These are phyloP conservation scores for Magallana ariakensis DNA, from an alignment of 1,140 invertebrate species.

Conservation along the genomic window DNA sequence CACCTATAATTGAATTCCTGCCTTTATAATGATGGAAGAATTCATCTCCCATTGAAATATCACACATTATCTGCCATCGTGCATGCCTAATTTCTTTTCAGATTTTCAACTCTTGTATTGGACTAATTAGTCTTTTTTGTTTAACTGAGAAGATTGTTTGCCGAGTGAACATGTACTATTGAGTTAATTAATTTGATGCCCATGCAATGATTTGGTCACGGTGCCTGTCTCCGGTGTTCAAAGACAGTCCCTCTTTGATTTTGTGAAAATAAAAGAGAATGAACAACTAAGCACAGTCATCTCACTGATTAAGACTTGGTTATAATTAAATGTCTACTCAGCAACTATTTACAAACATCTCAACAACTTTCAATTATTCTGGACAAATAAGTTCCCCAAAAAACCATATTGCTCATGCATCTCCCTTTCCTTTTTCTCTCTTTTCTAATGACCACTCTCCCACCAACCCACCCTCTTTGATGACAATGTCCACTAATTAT, in stretches of 20 bases:
- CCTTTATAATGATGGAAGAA: background rate
- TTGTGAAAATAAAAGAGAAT: too few species aligned
- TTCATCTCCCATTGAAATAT: constrained; percentile 13
- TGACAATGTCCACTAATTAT: background rate
- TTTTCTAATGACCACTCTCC: background rate
- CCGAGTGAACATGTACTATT: background rate
- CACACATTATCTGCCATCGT: constrained; percentile 24
- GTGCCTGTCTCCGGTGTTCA: too few species aligned
- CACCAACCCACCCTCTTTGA: background rate
- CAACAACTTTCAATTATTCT: too few species aligned
- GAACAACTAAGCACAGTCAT: too few species aligned
- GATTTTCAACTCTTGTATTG: constrained; percentile 17
- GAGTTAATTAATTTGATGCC: constrained; percentile 12
- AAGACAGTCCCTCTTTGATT: too few species aligned
- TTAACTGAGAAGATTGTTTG: background rate
- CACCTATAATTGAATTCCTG: constrained; percentile 18
- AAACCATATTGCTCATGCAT: too few species aligned
- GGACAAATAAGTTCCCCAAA: too few species aligned
- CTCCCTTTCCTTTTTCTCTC: background rate
- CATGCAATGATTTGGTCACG: background rate
- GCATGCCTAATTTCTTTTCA: constrained; percentile 5
- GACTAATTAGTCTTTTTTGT: background rate
- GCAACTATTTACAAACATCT: too few species aligned
- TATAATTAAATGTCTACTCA: too few species aligned
- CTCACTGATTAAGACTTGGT: too few species aligned